Evolutionary conservation across 2,888 invertebrate species (phyloP).

Genomic region (Coenonympha glycerion): DNA sequence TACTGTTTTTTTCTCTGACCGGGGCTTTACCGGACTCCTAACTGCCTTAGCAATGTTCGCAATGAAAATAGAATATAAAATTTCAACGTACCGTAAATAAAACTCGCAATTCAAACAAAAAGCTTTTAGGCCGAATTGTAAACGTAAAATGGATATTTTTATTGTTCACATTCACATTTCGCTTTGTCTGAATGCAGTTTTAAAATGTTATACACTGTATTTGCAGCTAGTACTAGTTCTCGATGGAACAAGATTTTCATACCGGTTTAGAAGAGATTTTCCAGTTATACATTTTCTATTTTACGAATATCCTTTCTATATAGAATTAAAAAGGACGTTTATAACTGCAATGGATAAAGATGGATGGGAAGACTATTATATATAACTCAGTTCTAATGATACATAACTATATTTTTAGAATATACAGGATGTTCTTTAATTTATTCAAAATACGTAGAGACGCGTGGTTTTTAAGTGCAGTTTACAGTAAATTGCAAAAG

Average conservation of each 20-base stretch:
- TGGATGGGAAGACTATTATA: too few relatives aligned
- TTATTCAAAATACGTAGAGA: too few relatives aligned
- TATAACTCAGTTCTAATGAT: too few relatives aligned
- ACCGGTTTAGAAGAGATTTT: not conserved
- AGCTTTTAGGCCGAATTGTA: conserved; percentile 25
- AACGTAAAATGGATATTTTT: conserved; percentile 26
- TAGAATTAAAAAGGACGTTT: too few relatives aligned
- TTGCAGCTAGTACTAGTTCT: conserved; percentile 12
- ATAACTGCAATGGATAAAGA: too few relatives aligned
- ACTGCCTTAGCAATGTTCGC: conserved; percentile 8
- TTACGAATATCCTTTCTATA: not conserved
- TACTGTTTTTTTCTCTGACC: too few relatives aligned
- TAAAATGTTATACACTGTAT: conserved; percentile 14
- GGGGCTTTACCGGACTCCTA: conserved; percentile 4
- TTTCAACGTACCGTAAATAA: conserved; percentile 19
- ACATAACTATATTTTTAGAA: too few relatives aligned
- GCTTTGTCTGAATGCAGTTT: conserved; percentile 20
- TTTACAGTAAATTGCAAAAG: too few relatives aligned
- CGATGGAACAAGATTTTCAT: conserved; percentile 5
- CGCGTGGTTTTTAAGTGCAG: too few relatives aligned
- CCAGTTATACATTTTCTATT: not conserved
- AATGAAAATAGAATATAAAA: conserved; percentile 25
- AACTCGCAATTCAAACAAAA: conserved; percentile 27
- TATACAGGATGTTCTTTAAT: too few relatives aligned
- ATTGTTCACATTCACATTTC: conserved; percentile 25